A percentile compares a stretch with the other conserved stretches of the same genome.
Evolutionary conservation across 2,113 vertebrate species (phyloP).

Genomic region (Nibea albiflora): DNA sequence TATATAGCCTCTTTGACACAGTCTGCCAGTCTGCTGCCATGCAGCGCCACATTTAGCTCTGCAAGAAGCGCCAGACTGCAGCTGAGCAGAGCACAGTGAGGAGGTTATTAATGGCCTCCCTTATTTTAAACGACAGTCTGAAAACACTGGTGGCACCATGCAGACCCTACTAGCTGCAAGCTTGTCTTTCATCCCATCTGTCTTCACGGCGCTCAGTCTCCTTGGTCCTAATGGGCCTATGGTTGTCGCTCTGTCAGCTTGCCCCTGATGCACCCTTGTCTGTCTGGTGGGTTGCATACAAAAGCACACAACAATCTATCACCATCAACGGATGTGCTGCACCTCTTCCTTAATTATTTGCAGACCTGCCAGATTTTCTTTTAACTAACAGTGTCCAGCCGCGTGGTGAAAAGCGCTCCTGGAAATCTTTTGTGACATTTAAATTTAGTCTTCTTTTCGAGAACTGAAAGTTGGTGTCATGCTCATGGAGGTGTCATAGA

Average conservation of each 20-base stretch:
- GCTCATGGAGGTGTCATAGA: slow-evolving; percentile 14
- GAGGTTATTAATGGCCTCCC: slow-evolving; percentile 82
- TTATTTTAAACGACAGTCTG: slow-evolving; percentile 82
- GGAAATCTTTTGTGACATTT: not conserved
- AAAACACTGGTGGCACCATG: slow-evolving; percentile 79
- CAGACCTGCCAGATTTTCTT: slow-evolving; percentile 1
- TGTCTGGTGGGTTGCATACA: slow-evolving; percentile 44
- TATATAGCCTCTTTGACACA: slow-evolving; percentile 66
- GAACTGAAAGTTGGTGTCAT: slow-evolving; percentile 4
- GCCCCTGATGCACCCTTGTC: slow-evolving; percentile 58
- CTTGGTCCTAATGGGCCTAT: slow-evolving; percentile 69
- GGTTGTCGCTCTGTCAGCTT: slow-evolving; percentile 60
- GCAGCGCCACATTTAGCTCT: slow-evolving; percentile 72
- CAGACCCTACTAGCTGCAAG: slow-evolving; percentile 70
- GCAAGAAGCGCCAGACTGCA: slow-evolving; percentile 71
- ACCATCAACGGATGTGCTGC: slow-evolving; percentile 33
- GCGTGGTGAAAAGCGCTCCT: not conserved
- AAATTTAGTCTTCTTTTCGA: not conserved
- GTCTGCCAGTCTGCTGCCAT: slow-evolving; percentile 75
- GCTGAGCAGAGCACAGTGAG: slow-evolving; percentile 72
- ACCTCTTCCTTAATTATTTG: slow-evolving; percentile 44
- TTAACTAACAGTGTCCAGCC: not conserved
- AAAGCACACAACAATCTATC: slow-evolving; percentile 48
- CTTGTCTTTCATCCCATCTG: slow-evolving; percentile 80
- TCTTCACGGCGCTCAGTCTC: slow-evolving; percentile 67